Evolutionary conservation across 2,113 vertebrate species (phyloP).

Genomic region (Pseudopodoces humilis): DNA sequence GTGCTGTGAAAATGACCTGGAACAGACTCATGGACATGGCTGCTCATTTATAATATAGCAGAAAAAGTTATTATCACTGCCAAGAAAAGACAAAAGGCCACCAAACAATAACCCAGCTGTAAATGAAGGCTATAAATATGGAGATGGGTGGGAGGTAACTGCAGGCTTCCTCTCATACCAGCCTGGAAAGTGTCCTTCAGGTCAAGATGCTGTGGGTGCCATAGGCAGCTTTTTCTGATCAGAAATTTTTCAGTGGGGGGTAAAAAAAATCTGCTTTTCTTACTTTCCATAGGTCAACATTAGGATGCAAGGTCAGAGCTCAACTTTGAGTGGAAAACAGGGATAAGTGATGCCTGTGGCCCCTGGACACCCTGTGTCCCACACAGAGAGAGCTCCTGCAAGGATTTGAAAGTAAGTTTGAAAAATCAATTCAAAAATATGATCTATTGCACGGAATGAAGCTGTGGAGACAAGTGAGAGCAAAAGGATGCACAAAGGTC

Average conservation of each 20-base stretch:
- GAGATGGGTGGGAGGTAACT: neutral
- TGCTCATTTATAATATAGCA: neutral
- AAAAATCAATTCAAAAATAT: neutral
- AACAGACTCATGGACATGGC: neutral
- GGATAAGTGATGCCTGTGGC: neutral
- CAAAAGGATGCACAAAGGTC: neutral
- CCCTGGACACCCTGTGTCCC: neutral
- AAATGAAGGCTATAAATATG: neutral
- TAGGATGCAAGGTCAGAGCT: neutral
- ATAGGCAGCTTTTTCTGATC: neutral
- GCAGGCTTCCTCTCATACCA: neutral
- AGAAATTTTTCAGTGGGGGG: neutral
- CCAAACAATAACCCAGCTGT: neutral
- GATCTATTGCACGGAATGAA: neutral
- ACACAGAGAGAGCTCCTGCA: neutral
- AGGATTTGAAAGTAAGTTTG: neutral
- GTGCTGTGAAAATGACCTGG: conserved; percentile 26
- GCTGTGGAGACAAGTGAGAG: neutral
- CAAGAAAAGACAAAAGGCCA: neutral
- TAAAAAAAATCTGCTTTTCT: neutral
- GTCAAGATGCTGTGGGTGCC: neutral
- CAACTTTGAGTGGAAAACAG: neutral
- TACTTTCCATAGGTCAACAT: neutral
- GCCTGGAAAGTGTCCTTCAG: neutral
- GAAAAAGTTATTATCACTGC: neutral